Evolutionary conservation across 1,140 invertebrate species (phyloP).

Genomic region (Samia ricini): DNA sequence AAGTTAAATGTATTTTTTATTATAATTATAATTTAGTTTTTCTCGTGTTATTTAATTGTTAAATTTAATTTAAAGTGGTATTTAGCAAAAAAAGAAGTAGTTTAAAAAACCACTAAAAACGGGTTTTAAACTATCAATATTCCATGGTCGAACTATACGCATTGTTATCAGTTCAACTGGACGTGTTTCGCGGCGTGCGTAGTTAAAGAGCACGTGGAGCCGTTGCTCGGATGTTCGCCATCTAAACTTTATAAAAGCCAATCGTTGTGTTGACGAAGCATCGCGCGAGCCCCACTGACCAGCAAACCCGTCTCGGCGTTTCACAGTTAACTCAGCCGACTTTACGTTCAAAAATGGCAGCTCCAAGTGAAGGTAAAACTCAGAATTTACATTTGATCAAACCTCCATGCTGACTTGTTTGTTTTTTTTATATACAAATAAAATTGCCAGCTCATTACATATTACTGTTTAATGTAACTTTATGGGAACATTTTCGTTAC

Average conservation of each 20-base stretch:
- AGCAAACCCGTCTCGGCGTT: constrained; percentile 18
- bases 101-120: too few relatives aligned
- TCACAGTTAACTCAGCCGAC: constrained; percentile 10
- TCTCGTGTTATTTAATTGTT: too few relatives aligned
- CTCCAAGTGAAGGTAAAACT: constrained; percentile 60
- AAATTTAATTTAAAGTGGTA: too few relatives aligned
- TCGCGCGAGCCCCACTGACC: constrained; percentile 36
- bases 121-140: constrained; percentile 15
- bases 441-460: background rate
- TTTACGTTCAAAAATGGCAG: constrained; percentile 45
- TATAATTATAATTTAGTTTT: too few relatives aligned
- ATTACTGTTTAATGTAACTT: background rate
- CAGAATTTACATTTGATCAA: constrained; percentile 23
- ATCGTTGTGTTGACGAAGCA: constrained; percentile 30
- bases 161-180: constrained; percentile 30
- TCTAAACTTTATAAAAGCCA: constrained; percentile 68
- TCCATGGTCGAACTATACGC: background rate
- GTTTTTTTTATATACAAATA: background rate
- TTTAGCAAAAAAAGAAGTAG: too few relatives aligned
- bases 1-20: too few relatives aligned
- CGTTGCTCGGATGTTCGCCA: constrained; percentile 35
- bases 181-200: constrained; percentile 37
- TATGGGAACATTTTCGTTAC: background rate
- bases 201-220: constrained; percentile 53
- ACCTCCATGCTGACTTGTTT: constrained; percentile 10